Conservation (phyloP, 2,888 invertebrate genomes). For the Tipula helvola region DNA sequence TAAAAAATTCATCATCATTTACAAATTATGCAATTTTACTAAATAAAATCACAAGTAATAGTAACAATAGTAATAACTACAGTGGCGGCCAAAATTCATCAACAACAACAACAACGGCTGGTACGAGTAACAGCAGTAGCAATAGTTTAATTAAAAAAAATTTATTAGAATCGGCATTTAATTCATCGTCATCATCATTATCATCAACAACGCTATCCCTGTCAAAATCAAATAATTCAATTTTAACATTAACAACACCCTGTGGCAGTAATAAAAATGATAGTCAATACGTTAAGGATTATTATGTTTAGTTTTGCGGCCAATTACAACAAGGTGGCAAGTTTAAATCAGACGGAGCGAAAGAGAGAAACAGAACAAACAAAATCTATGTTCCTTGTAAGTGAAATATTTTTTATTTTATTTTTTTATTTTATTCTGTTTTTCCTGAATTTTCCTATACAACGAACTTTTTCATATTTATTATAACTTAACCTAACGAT, state of each 20-base stretch:
- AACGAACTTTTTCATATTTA: too few species aligned
- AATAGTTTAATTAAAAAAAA: background rate
- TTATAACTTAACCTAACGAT: too few species aligned
- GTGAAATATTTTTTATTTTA: background rate
- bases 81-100: background rate
- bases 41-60: background rate
- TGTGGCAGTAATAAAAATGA: background rate
- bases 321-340: too few species aligned
- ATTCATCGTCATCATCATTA: background rate
- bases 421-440: too few species aligned
- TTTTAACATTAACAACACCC: background rate
- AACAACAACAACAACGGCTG: background rate
- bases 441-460: too few species aligned
- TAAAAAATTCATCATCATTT: constrained; percentile 16
- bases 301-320: background rate
- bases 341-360: background rate
- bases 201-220: background rate
- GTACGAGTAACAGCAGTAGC: background rate
- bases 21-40: constrained; percentile 15
- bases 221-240: background rate
- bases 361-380: background rate
- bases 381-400: background rate
- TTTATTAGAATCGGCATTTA: background rate
- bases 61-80: background rate
- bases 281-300: constrained; percentile 6